Evolutionary conservation across 2,888 invertebrate genomes (phyloP), one percentile per base, ranked within the genome.

Genomic region (Lapara coniferarum): DNA sequence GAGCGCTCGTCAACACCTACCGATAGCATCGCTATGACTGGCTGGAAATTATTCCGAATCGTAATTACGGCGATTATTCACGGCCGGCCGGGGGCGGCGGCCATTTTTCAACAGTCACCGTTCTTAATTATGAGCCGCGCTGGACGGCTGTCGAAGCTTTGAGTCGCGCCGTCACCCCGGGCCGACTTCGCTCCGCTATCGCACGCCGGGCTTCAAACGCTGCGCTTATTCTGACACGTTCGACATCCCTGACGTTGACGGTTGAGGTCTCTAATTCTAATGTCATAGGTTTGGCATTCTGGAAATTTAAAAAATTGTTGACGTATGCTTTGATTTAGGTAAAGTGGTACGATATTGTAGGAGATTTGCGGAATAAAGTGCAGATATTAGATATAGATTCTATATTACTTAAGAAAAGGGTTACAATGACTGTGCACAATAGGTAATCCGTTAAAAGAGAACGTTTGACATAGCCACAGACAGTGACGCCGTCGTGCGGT

Each of bases 61-160:
- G 93, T 93, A 93, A 93, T 93, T 93, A 93, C 93, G 91, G 86
- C 93, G 93, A 93, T 93, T 93, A 93, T 93, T 93, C 93, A 93
- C 93, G 93, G 93, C 91, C 90, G 92, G 92, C 93, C 92, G 92
- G 93, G 93, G 93, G 92, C 93, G 92, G 92, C 92, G 82, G 92
- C 92, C 92, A 93, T 93, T 93, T 93, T 93, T 93, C 93, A 93
- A 93, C 92, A 93, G 93, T 93, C 93, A 93, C 93, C 92, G 91
- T 93, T 93, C 93, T 93, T 93, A 93, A 93, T 93, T 93, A 93
- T 93, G 92, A 93, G 89, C 90, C 88, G 89, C 84, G 89, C 86
- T 92, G 93, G 93, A 92, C 92, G 93, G 84, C 93, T 92, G 93
- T 93, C 93, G 93, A 93, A 90, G 92, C 93, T 93, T 93, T 93